Conservation (phyloP, 2,888 invertebrate genomes). For the Ephialtes manifestator region DNA sequence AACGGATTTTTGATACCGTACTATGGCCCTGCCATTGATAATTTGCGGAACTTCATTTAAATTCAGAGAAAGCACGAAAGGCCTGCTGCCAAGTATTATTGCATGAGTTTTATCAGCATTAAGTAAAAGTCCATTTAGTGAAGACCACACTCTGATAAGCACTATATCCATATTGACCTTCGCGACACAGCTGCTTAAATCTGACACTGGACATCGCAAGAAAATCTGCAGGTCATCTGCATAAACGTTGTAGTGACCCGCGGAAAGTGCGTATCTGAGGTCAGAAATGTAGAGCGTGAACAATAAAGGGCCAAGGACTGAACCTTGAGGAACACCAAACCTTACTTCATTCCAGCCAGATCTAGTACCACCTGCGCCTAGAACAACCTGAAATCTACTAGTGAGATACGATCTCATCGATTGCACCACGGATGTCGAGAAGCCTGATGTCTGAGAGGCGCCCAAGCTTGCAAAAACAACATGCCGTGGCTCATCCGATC, state of each 20-base stretch:
- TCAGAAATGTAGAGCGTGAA: background rate
- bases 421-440: background rate
- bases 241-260: background rate
- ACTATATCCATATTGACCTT: background rate
- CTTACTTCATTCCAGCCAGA: background rate
- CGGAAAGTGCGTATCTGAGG: background rate
- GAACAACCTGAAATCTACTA: background rate
- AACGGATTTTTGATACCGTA: no score
- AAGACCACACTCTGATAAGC: background rate
- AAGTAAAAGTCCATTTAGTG: background rate
- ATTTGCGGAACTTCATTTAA: background rate
- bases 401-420: background rate
- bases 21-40: background rate
- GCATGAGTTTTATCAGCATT: background rate
- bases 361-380: background rate
- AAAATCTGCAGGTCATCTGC: background rate
- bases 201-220: background rate
- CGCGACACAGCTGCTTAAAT: background rate
- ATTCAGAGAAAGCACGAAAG: background rate
- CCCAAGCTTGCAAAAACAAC: no score
- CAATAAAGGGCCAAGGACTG: background rate
- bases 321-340: background rate
- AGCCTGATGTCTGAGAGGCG: no score
- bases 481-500: no score
- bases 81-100: background rate